phyloP scores from a whole-genome alignment of 2,113 vertebrate species.

The Seriola rivoliana region DNA sequence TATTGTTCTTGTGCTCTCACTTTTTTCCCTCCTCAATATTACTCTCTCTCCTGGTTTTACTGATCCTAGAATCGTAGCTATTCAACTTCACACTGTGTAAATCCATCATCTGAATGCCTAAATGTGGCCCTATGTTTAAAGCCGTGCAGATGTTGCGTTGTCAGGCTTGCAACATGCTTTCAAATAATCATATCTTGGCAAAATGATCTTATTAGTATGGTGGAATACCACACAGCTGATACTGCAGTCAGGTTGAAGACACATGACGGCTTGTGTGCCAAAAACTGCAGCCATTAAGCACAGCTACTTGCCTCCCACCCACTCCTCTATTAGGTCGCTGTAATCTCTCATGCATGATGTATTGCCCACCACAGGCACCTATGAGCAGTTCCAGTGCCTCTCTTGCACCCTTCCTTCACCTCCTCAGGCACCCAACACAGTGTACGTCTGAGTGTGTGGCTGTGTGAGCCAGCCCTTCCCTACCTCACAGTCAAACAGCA shows the following conservation, averaged over 20 bases:
- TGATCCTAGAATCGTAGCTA: neutral
- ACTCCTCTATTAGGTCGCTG: slow-evolving; percentile 24
- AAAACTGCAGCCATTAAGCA: slow-evolving; percentile 24
- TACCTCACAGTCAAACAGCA: slow-evolving; percentile 94
- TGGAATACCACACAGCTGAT: slow-evolving; percentile 32
- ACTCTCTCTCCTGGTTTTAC: neutral
- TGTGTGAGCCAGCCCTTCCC: slow-evolving; percentile 54
- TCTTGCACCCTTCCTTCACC: slow-evolving; percentile 22
- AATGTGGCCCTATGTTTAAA: slow-evolving; percentile 16
- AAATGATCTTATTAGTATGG: slow-evolving; percentile 22
- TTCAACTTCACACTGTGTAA: neutral
- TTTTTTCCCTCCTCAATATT: neutral
- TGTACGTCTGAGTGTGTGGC: slow-evolving; percentile 9
- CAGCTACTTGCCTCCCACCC: slow-evolving; percentile 28
- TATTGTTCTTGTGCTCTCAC: neutral
- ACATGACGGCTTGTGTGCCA: slow-evolving; percentile 45
- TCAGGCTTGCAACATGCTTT: neutral
- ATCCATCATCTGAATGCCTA: slow-evolving; percentile 1
- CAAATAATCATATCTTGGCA: slow-evolving; percentile 1
- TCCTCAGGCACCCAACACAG: slow-evolving; percentile 20
- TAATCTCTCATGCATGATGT: slow-evolving; percentile 42
- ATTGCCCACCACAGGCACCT: slow-evolving; percentile 23
- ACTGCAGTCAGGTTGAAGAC: slow-evolving; percentile 41
- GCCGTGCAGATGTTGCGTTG: neutral
- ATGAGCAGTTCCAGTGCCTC: slow-evolving; percentile 11